Percentiles rank a stretch among this genome's conserved stretches.
Conservation (phyloP, 2,797 vertebrate species). For the Pipistrellus pygmaeus region DNA sequence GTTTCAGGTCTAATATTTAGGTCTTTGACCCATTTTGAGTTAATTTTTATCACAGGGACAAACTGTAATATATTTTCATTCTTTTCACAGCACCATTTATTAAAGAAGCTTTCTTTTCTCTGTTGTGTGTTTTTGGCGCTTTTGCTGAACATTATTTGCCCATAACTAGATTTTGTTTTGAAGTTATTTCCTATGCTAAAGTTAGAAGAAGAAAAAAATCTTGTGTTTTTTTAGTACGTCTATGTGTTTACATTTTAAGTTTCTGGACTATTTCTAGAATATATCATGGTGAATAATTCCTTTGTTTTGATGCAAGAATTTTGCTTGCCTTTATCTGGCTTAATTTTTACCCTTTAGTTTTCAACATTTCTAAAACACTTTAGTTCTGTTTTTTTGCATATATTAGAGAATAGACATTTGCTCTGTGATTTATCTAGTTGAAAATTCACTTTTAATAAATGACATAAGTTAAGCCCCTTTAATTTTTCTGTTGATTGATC, state of each 20-base stretch:
- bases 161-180: not conserved
- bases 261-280: not conserved
- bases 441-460: constrained; percentile 52
- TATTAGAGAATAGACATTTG: not conserved
- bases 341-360: constrained; percentile 17
- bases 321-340: constrained; percentile 12
- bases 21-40: not conserved
- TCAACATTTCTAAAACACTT: constrained; percentile 10
- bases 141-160: not conserved
- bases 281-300: not conserved
- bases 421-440: not conserved
- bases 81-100: not conserved
- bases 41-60: not conserved
- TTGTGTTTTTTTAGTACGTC: not conserved
- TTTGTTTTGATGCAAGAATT: not conserved
- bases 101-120: not conserved
- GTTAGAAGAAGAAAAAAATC: not conserved
- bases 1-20: not conserved
- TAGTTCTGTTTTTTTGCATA: not conserved
- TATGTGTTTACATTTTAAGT: not conserved
- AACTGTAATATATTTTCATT: not conserved
- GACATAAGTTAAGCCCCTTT: not conserved
- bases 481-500: constrained; percentile 27
- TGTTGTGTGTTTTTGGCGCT: not conserved
- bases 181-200: not conserved